Conservation (phyloP, 2,113 vertebrate genomes). For the Lycocorax pyrrhopterus region DNA sequence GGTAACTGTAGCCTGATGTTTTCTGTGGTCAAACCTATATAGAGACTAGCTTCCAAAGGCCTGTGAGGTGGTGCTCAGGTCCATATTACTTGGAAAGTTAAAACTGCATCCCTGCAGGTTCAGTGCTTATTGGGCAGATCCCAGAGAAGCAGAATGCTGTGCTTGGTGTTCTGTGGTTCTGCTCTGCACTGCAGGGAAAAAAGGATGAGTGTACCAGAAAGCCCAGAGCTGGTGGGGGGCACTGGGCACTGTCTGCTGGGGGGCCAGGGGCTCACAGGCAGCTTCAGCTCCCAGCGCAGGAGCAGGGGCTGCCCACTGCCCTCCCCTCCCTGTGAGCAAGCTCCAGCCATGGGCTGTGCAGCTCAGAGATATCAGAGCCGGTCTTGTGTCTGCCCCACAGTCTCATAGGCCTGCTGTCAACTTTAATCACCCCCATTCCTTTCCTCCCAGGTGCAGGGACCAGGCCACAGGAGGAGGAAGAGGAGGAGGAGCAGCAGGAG, state of each 20-base stretch:
- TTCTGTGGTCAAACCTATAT: not conserved
- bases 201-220: fast-evolving
- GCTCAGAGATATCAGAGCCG: not conserved
- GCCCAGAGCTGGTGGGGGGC: not conserved
- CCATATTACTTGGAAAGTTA: not conserved
- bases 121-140: fast-evolving
- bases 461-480: not conserved
- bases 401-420: not conserved
- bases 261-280: not conserved
- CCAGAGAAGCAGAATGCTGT: not conserved
- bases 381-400: not conserved
- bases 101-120: not conserved
- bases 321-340: not conserved
- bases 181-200: not conserved
- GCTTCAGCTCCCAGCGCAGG: fast-evolving
- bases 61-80: not conserved
- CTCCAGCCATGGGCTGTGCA: not conserved
- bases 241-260: not conserved
- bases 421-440: not conserved
- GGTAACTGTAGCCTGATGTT: not conserved
- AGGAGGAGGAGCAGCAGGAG: not conserved
- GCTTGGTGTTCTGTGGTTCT: not conserved
- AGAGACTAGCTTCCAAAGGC: not conserved
- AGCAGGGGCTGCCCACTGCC: not conserved
- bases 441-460: not conserved